phyloP scores from a whole-genome alignment of 2,797 vertebrate species.

The Dendrocincla tyrannina region DNA sequence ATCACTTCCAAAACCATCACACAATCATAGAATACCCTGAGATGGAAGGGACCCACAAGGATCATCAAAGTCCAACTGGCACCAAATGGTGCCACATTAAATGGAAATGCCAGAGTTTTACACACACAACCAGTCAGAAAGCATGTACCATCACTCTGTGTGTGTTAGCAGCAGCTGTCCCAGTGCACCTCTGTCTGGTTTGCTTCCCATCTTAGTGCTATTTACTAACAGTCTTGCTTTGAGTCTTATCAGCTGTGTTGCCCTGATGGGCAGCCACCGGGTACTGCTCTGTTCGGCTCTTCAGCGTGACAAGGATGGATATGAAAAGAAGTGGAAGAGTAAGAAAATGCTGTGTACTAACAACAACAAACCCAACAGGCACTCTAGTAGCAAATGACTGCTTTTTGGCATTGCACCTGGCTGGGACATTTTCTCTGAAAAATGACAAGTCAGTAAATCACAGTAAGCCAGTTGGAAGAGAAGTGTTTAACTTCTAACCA shows the following conservation, averaged over 20 bases:
- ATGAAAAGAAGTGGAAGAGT: not conserved
- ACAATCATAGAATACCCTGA: not conserved
- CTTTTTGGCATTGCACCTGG: not conserved
- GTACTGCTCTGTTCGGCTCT: not conserved
- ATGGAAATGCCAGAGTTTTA: not conserved
- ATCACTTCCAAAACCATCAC: not conserved
- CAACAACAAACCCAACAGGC: not conserved
- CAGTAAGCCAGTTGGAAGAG: not conserved
- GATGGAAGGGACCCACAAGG: not conserved
- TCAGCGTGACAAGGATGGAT: not conserved
- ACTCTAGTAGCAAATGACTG: not conserved
- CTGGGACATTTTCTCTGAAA: not conserved
- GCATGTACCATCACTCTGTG: not conserved
- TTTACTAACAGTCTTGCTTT: not conserved
- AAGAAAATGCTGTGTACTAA: not conserved
- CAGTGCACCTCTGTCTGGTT: not conserved
- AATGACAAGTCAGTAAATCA: conserved; percentile 36
- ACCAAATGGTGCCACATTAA: not conserved
- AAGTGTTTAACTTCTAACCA: conserved; percentile 18
- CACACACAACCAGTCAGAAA: not conserved
- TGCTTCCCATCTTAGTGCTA: not conserved
- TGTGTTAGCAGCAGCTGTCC: not conserved
- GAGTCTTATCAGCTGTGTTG: not conserved
- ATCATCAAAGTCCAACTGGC: not conserved
- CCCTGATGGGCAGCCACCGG: not conserved